phyloP scores from a whole-genome alignment of 2,113 vertebrate species.

The Neogobius melanostomus region DNA sequence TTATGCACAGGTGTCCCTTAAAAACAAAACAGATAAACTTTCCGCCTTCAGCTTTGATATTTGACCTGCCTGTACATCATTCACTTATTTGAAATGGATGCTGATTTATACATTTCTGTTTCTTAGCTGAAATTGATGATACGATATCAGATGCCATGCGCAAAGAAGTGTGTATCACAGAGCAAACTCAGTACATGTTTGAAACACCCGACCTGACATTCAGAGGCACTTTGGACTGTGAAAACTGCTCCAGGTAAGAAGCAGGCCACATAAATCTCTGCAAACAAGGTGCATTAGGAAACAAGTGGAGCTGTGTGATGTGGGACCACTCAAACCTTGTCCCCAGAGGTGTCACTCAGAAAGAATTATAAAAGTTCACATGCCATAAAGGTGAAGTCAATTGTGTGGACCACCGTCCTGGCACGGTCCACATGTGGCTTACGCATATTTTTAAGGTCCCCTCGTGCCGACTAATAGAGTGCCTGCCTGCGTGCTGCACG shows the following conservation, averaged over 20 bases:
- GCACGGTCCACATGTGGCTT: constrained; percentile 28
- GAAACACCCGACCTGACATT: constrained; percentile 81
- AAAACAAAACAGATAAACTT: not conserved
- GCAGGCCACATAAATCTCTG: not conserved
- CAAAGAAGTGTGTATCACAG: constrained; percentile 93
- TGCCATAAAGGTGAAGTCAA: constrained; percentile 63
- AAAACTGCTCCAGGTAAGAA: constrained; percentile 91
- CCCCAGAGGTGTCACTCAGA: constrained; percentile 32
- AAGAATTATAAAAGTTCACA: constrained; percentile 49
- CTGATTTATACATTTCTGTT: constrained; percentile 2
- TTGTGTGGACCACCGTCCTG: constrained; percentile 45
- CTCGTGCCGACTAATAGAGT: constrained; percentile 69
- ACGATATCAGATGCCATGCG: constrained; percentile 74
- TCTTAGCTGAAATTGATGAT: constrained; percentile 85
- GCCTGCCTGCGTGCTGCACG: constrained; percentile 47
- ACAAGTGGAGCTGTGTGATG: not conserved
- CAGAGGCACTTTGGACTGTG: constrained; percentile 83
- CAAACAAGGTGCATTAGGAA: not conserved
- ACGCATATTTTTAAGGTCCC: constrained; percentile 61
- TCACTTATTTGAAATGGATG: constrained; percentile 1
- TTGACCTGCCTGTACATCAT: not conserved
- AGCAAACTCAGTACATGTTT: constrained; percentile 95
- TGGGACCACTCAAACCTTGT: constrained; percentile 15
- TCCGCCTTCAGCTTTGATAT: not conserved
- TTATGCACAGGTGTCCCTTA: not conserved